These are phyloP conservation scores for Myotis davidii DNA, from an alignment of 2,113 vertebrate species.

Conservation along the genomic window DNA sequence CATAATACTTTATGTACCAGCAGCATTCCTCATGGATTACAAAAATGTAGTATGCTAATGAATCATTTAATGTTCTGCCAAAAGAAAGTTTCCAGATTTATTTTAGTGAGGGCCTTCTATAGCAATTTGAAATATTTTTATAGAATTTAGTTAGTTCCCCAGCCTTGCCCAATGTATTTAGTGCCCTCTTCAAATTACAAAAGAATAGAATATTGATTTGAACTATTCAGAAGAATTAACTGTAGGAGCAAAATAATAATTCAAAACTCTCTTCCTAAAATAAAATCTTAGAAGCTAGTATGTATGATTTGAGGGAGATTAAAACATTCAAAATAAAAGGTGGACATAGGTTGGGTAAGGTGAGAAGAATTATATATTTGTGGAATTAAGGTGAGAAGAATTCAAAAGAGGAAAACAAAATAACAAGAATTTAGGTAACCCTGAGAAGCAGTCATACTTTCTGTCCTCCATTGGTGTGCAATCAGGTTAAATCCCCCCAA, in stretches of 20 bases:
- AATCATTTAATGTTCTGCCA: not conserved
- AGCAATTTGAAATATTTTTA: not conserved
- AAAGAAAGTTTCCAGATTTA: not conserved
- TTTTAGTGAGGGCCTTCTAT: not conserved
- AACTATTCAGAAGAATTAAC: not conserved
- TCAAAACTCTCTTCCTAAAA: conserved; percentile 18
- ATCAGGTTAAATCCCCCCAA: not conserved
- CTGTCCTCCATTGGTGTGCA: not conserved
- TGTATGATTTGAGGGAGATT: not conserved
- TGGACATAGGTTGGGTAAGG: not conserved
- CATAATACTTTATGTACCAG: not conserved
- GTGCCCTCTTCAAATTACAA: not conserved
- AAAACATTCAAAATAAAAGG: not conserved
- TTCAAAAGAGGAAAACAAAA: not conserved
- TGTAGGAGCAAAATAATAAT: not conserved
- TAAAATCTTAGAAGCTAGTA: conserved; percentile 8
- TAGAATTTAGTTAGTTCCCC: not conserved
- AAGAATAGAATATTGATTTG: not conserved
- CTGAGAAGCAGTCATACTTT: not conserved
- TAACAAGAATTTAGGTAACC: not conserved
- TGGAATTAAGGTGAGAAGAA: not conserved
- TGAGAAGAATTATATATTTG: not conserved
- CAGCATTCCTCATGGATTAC: not conserved
- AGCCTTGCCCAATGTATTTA: not conserved
- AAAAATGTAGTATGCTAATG: not conserved